phyloP scores from a whole-genome alignment of 2,113 vertebrate genomes.

The Struthidea cinerea region DNA sequence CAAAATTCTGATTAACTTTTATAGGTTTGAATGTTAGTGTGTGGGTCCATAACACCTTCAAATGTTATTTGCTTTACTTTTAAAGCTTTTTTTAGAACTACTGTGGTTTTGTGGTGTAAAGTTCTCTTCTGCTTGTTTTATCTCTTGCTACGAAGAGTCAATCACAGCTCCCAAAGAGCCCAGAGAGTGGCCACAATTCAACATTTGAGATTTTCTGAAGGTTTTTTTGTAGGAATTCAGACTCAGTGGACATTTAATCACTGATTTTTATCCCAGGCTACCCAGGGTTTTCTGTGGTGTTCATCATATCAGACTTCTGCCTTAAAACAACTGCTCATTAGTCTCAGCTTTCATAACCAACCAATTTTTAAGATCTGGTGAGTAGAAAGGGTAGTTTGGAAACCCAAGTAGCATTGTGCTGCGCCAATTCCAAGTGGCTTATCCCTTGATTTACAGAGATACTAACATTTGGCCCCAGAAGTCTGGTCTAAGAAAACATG shows the following conservation, averaged over 20 bases:
- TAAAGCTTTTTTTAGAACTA: background rate
- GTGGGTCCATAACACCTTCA: background rate
- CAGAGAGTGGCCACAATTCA: background rate
- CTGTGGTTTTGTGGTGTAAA: background rate
- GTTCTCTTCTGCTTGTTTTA: background rate
- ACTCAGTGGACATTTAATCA: background rate
- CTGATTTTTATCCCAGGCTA: background rate
- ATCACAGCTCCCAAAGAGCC: background rate
- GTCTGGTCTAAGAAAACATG: background rate
- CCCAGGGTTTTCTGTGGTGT: background rate
- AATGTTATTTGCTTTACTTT: background rate
- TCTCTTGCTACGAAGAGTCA: background rate
- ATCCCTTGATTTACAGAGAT: background rate
- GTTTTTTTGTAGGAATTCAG: background rate
- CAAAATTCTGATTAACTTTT: background rate
- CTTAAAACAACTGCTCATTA: background rate
- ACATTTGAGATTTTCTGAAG: background rate
- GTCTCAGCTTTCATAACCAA: background rate
- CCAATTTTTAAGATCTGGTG: background rate
- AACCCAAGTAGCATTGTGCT: background rate
- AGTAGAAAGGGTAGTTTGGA: background rate
- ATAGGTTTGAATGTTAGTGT: background rate
- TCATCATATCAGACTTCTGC: background rate
- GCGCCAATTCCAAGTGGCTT: background rate
- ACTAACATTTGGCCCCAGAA: background rate